Evolutionary conservation across 2,888 invertebrate species (phyloP).

Genomic region (Polydesmus complanatus): DNA sequence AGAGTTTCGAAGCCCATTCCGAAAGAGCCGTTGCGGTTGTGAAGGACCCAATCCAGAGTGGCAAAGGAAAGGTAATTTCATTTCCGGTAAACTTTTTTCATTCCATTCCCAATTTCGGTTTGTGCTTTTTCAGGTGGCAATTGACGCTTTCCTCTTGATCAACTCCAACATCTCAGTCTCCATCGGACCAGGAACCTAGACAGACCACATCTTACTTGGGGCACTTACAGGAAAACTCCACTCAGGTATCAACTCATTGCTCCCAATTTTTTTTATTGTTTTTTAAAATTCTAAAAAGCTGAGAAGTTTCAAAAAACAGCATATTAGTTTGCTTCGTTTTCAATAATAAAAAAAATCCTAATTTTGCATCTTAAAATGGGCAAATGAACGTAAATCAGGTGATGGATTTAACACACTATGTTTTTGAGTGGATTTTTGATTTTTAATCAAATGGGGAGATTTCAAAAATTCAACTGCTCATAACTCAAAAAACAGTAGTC

Average conservation of each 20-base stretch:
- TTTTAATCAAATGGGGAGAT: too few species aligned
- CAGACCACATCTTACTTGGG: conserved; percentile 98
- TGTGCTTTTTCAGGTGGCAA: conserved; percentile 63
- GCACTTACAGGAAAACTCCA: conserved; percentile 95
- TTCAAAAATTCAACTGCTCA: too few species aligned
- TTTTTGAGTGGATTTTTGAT: too few species aligned
- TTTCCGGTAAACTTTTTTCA: not conserved
- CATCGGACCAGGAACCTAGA: conserved; percentile 92
- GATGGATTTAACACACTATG: not conserved
- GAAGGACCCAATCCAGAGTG: conserved; percentile 98
- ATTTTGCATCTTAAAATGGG: conserved; percentile 58
- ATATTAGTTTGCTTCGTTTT: too few species aligned
- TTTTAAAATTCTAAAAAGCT: conserved; percentile 5
- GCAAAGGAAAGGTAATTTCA: conserved; percentile 56
- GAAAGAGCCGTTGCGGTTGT: conserved; percentile 98
- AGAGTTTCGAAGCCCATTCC: conserved; percentile 95
- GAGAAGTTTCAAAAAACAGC: too few species aligned
- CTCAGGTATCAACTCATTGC: conserved; percentile 44
- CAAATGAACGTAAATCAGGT: not conserved
- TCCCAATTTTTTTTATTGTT: not conserved
- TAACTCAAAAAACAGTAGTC: too few species aligned
- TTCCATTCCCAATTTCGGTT: not conserved
- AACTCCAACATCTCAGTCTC: conserved; percentile 99
- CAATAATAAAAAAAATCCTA: too few species aligned
- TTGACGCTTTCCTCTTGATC: conserved; percentile 97